Base-by-base conservation (phyloP, 2,888 invertebrate genomes). In the Incurvaria masculella region DNA sequence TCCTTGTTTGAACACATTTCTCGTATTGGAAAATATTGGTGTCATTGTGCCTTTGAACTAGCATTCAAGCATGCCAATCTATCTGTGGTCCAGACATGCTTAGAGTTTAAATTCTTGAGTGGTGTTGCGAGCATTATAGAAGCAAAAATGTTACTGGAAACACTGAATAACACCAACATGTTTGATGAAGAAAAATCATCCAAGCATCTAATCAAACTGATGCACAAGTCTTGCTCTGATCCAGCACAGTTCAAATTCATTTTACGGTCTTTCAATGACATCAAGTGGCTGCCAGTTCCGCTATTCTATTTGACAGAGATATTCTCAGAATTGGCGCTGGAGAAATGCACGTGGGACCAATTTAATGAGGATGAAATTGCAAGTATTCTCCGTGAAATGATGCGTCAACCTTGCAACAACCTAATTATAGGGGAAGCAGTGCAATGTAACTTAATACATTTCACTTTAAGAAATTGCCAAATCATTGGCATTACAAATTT, bases 271-370 rank as follows among this genome's bases (percentile, higher is more conserved):
- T 61, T 72, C 20, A 59, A 68, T n/a, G 23, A 49, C 19, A 52
- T 72, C 1, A 72, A 70, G 53, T 72, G 74, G 70, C 67, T 69
- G 4, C 71, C 78, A 14, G 63, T 75, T 1, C 72, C 76, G 43
- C 57, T 75, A 2, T 74, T 61, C 50, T 62, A 70, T 54, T 19
- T 74, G 6, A 69, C 62, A 45, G 59, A 61, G 49, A 52, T 68
- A 11, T 45, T 76, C 42, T 16, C 21, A 21, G 41, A 45, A 17
- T 16, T 44, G 14, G 21, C 21, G 11, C 8, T 27, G 11, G n/a
- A 38, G 17, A 26, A n/a, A n/a, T n/a, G n/a, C n/a, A 11, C 38
- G 16, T 20, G 16, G 5, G 44, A 26, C 2, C 17, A 14, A 18
- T 3, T 38, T 39, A 20, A 20, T 23, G 39, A 44, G 16, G 11